phyloP scores from a whole-genome alignment of 2,113 vertebrate species.

The Andinoacara biseriatus region DNA sequence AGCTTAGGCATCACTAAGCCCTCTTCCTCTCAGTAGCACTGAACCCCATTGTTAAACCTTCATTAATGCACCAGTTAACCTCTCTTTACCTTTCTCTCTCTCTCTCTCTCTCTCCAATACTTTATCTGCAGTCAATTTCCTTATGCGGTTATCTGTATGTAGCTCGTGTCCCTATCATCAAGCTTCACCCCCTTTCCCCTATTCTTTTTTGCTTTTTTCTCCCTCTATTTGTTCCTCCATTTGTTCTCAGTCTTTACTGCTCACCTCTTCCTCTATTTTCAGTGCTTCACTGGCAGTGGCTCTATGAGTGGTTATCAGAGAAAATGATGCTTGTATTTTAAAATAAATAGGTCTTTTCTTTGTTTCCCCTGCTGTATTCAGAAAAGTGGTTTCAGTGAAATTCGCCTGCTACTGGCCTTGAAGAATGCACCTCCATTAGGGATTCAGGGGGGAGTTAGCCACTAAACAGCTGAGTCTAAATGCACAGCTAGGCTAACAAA shows the following conservation, averaged over 20 bases:
- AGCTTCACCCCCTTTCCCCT: neutral
- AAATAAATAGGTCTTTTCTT: conserved; percentile 37
- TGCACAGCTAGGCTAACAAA: conserved; percentile 39
- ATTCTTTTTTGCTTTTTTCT: conserved; percentile 12
- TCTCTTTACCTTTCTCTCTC: conserved; percentile 14
- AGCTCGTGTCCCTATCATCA: conserved; percentile 13
- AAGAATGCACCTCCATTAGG: conserved; percentile 65
- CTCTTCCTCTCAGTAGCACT: conserved; percentile 34
- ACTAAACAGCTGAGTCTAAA: conserved; percentile 64
- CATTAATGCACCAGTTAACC: conserved; percentile 52
- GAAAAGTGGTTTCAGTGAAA: conserved; percentile 33
- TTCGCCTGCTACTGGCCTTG: conserved; percentile 31
- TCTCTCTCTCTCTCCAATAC: conserved; percentile 6
- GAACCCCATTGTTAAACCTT: conserved; percentile 50
- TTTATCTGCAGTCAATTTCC: conserved; percentile 45
- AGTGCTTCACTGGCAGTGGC: conserved; percentile 8
- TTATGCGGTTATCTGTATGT: conserved; percentile 12
- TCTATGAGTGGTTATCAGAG: conserved; percentile 47
- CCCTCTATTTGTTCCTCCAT: conserved; percentile 47
- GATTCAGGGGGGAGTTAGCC: conserved; percentile 58
- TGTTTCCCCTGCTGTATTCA: conserved; percentile 15
- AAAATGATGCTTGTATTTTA: conserved; percentile 47
- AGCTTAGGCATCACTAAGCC: conserved; percentile 14
- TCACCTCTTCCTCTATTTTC: conserved; percentile 36
- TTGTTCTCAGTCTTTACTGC: conserved; percentile 28